Base-by-base conservation (phyloP, 2,888 invertebrate genomes). In the Lypha dubia region DNA sequence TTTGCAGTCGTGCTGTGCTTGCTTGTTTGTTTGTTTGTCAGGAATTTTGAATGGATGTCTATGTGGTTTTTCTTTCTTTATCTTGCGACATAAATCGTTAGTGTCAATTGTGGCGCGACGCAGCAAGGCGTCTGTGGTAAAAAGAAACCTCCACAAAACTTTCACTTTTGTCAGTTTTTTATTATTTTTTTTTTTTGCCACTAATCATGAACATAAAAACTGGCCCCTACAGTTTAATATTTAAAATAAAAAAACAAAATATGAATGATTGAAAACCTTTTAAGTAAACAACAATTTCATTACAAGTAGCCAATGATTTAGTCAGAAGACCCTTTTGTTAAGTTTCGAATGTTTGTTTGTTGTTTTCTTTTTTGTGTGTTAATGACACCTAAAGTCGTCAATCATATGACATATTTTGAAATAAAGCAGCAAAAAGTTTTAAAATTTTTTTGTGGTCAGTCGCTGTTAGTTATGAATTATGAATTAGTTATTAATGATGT, bases 381-480 rank as follows among this genome's bases (percentile, higher is more conserved):
- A 89, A 89, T 89, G 89, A 88, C 89, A 89, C 89, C 89, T 71
- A 87, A 89, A 88, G 89, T 90, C 90, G 90, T 90, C 90, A 90
- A 90, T 90, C 90, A 90, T 89, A 88, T 88, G 88, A 87, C 56
- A 84, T 75, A 73, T 73, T 56, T n/a, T 84, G 44, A 70, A 68
- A 76, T 46, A 76, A 79, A 32, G 44, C 32, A 75, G 60, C 24
- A 77, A 62, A 75, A 76, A 77, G 13, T 51, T 62, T 68, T 87
- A 87, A 63, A 87, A 86, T 63, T 44, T 63, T 44, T 60, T 49
- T 60, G 58, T 82, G 76, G 87, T 88, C 89, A 88, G 86, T 88
- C 88, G 86, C 86, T 86, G 86, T 75, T 79, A n/a, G n/a, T n/a
- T n/a, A n/a, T n/a, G n/a, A n/a, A n/a, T n/a, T n/a, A n/a, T 74